Base-by-base conservation (phyloP, 2,888 invertebrate genomes). In the Creontiades dilutus region DNA sequence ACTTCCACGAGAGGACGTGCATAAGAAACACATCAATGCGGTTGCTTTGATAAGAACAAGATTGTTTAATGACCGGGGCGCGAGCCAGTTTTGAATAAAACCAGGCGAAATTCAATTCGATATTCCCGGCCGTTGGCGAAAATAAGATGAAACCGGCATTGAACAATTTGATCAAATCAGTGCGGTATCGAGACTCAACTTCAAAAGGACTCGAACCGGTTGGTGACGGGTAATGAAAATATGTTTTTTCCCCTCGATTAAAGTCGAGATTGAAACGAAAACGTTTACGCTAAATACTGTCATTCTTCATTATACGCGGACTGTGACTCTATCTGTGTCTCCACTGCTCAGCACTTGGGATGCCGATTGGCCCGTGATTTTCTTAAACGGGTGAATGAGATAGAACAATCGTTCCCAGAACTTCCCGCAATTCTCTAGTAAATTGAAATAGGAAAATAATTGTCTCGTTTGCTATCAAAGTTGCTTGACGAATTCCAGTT, bases 151-250 rank as follows among this genome's bases (percentile, higher is more conserved):
- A 4, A 0, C 23, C 68, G 23, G 23, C 27, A 68, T 23, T 68
- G 23, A 52, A 68, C 57, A 68, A 68, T 27, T 68, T 68, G 61
- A 68, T 68, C 68, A 23, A 68, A 68, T 68, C 68, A 68, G 68
- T 27, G 68, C 23, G 68, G 68, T 68, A 23, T 68, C 23, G 68
- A 68, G 68, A 14, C 52, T 23, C 11, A 12, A 19, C 68, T 23
- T 68, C 68, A 68, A 68, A 68, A 68, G 68, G 13, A 19, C 13
- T 19, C 5, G 13, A 16, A 19, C 68, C 68, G 68, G 68, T 23
- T 68, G 68, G 68, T 23, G 68, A 23, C 27, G 23, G 23, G n/a
- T 57, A 19, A 19, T n/a, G 23, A 68, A n/a, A 68, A 68, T 27
- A 68, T 68, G 19, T 68, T 68, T 68, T 23, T 68, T 57, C n/a